phyloP scores from a whole-genome alignment of 2,888 invertebrate species.

The Tachina fera region DNA sequence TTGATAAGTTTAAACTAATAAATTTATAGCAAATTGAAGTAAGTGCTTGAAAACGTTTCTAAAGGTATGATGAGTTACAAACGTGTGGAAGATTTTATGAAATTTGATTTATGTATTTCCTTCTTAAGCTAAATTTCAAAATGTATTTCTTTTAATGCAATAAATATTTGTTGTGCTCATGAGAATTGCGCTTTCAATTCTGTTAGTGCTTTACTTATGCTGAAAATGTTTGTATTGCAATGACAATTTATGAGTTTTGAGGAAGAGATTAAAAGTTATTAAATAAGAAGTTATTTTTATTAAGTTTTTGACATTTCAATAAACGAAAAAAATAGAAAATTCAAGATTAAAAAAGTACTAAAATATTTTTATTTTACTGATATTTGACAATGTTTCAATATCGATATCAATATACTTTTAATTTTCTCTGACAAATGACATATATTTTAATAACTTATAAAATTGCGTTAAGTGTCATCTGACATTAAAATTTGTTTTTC shows the following conservation, averaged over 20 bases:
- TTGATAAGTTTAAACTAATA: background rate
- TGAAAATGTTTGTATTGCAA: constrained; percentile 5
- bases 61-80: too few species aligned
- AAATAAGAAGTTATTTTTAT: background rate
- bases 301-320: constrained; percentile 25
- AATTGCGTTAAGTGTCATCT: too few species aligned
- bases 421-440: background rate
- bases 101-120: background rate
- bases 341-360: too few species aligned
- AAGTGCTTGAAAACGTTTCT: too few species aligned
- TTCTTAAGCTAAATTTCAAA: background rate
- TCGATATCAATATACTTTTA: background rate
- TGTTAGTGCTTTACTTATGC: background rate
- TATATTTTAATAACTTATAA: too few species aligned
- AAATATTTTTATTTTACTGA: too few species aligned
- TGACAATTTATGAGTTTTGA: background rate
- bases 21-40: background rate
- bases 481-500: too few species aligned
- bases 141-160: background rate
- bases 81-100: background rate
- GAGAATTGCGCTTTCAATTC: background rate
- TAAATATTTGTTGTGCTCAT: constrained; percentile 35
- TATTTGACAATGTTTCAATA: background rate
- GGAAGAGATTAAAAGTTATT: background rate
- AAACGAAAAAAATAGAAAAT: background rate